A percentile compares a stretch with the other conserved stretches of the same genome.
Conservation (phyloP, 23 tunicate genomes). For the Diplosoma virens region DNA sequence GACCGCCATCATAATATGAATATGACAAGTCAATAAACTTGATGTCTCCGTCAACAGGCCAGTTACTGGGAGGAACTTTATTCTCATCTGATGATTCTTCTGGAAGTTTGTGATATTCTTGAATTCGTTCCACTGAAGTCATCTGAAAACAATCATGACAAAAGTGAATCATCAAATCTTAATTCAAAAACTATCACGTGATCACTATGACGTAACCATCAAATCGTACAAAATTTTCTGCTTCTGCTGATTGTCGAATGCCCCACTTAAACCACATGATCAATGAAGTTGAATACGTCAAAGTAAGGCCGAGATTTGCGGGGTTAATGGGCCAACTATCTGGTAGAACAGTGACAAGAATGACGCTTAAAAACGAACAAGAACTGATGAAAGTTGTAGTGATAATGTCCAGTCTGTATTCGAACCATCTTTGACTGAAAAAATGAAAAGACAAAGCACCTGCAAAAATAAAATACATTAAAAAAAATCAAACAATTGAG, state of each 20-base stretch:
- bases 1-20: conserved; percentile 72
- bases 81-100: conserved; percentile 41
- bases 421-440: conserved; percentile 74
- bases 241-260: conserved; percentile 71
- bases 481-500: too few relatives aligned
- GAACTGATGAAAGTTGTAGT: conserved; percentile 53
- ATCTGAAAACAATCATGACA: conserved; percentile 47
- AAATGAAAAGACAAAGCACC: conserved; percentile 74
- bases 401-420: conserved; percentile 57
- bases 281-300: conserved; percentile 57
- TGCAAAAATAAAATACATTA: too few relatives aligned
- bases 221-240: conserved; percentile 87
- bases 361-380: conserved; percentile 39
- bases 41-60: conserved; percentile 65
- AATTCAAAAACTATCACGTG: too few relatives aligned
- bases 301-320: conserved; percentile 58
- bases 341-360: background rate
- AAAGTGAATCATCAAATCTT: too few relatives aligned
- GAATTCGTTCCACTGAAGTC: conserved; percentile 94
- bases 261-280: conserved; percentile 92
- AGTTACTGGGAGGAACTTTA: conserved; percentile 36
- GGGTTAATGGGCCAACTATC: conserved; percentile 6
- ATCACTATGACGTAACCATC: too few relatives aligned
- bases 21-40: conserved; percentile 44
- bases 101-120: conserved; percentile 61